Evolutionary conservation across 2,888 invertebrate species (phyloP), one percentile per base, ranked within the genome.

Genomic region (Scotopteryx bipunctaria): DNA sequence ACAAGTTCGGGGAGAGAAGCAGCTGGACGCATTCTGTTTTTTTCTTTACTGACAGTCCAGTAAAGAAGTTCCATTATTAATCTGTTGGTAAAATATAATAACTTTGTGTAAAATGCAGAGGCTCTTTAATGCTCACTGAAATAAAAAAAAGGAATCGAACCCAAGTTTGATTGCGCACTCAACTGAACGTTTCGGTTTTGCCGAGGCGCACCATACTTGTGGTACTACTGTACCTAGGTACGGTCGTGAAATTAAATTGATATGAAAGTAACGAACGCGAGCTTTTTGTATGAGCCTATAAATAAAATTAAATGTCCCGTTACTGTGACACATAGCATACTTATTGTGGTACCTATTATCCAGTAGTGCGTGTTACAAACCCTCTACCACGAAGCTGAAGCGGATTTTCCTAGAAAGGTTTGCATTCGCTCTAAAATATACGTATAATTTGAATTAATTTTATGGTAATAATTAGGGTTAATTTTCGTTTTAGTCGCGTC

Each of bases 191-290:
- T n/a, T n/a, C n/a, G n/a, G n/a, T n/a, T n/a, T n/a, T n/a, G n/a
- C n/a, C n/a, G n/a, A n/a, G n/a, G n/a, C n/a, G n/a, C n/a, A n/a
- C n/a, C n/a, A n/a, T n/a, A n/a, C n/a, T n/a, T n/a, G n/a, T n/a
- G n/a, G n/a, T n/a, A n/a, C n/a, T n/a, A n/a, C 41, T 25, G 48
- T 47, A 42, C 48, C 23, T 46, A 37, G 23, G 37, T 37, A 40
- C 29, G 29, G n/a, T 54, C 42, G 38, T 40, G 35, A 48, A 55
- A 59, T 59, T 42, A 45, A 55, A 55, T 57, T 50, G 50, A 33
- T 38, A 48, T 51, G 35, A 60, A 59, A 59, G 46, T 55, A 55
- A 57, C 55, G 55, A 55, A 51, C 37, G 42, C 4, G 44, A 41
- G 42, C 43, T 55, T 58, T 56, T 63, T 51, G 47, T 54, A 47